A percentile compares a stretch with the other conserved stretches of the same genome.
phyloP scores from a whole-genome alignment of 2,797 vertebrate species.

The Spinus pinus region DNA sequence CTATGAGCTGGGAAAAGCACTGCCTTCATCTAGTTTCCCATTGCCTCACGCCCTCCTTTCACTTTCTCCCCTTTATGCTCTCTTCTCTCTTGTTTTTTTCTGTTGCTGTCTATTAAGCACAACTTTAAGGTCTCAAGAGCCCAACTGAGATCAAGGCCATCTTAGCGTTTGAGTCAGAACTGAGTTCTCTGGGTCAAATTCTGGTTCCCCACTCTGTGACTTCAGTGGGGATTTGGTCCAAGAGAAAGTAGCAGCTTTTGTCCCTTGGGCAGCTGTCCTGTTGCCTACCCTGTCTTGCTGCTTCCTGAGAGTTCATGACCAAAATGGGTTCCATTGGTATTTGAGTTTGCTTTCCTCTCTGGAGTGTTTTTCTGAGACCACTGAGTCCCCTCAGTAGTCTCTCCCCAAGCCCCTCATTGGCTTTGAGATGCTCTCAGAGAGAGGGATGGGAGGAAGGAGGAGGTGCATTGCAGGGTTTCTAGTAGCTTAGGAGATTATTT shows the following conservation, averaged over 20 bases:
- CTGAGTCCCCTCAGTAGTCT: neutral
- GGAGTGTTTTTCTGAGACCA: neutral
- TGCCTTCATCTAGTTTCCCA: neutral
- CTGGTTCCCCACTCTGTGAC: neutral
- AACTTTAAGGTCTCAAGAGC: neutral
- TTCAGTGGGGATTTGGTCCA: neutral
- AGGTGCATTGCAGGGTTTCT: neutral
- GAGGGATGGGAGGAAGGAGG: neutral
- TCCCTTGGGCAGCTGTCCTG: neutral
- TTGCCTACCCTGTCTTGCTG: neutral
- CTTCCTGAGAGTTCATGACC: neutral
- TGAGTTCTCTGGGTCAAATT: neutral
- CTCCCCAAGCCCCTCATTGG: neutral
- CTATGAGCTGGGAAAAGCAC: neutral
- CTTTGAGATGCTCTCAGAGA: neutral
- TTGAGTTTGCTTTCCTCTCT: neutral
- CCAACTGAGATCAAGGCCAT: neutral
- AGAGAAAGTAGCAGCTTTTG: neutral
- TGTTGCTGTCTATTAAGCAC: neutral
- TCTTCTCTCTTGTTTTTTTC: neutral
- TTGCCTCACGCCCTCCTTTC: neutral
- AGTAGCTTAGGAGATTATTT: slow-evolving; percentile 53
- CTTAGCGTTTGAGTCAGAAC: neutral
- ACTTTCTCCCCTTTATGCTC: neutral
- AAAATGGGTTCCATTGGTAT: neutral